Percentiles rank a stretch among this genome's conserved stretches.
phyloP scores from a whole-genome alignment of 2,113 vertebrate genomes.

The Oreochromis tanganicae region DNA sequence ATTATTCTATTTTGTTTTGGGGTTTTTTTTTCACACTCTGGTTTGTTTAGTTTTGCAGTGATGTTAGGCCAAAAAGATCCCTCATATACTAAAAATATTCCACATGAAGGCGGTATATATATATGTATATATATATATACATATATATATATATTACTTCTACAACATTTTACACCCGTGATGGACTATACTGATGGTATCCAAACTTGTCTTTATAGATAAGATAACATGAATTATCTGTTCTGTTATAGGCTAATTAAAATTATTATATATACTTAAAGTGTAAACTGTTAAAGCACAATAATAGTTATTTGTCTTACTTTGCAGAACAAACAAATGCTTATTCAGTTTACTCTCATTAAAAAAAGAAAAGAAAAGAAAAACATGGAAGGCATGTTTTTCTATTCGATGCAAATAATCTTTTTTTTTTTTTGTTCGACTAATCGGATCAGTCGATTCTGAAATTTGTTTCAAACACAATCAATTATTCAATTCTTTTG shows the following conservation, averaged over 20 bases:
- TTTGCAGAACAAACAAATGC: background rate
- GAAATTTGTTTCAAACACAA: background rate
- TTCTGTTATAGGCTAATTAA: background rate
- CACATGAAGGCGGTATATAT: background rate
- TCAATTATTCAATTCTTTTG: background rate
- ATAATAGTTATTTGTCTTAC: background rate
- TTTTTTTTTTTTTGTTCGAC: background rate
- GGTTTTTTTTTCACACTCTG: fast-evolving
- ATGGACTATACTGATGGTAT: background rate
- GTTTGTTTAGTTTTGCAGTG: background rate
- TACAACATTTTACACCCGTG: background rate
- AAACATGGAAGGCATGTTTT: background rate
- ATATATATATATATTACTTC: background rate
- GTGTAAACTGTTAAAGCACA: background rate
- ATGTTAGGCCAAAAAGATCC: background rate
- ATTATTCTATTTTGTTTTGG: background rate
- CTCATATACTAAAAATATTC: background rate
- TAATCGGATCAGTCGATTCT: background rate
- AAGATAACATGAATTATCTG: background rate
- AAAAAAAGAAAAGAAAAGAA: background rate
- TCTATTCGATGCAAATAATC: background rate
- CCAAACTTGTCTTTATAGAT: background rate
- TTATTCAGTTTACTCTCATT: background rate
- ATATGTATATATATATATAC: too few relatives aligned
- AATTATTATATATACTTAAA: background rate